Conservation (phyloP, 2,113 vertebrate species). For the Mellivora capensis region DNA sequence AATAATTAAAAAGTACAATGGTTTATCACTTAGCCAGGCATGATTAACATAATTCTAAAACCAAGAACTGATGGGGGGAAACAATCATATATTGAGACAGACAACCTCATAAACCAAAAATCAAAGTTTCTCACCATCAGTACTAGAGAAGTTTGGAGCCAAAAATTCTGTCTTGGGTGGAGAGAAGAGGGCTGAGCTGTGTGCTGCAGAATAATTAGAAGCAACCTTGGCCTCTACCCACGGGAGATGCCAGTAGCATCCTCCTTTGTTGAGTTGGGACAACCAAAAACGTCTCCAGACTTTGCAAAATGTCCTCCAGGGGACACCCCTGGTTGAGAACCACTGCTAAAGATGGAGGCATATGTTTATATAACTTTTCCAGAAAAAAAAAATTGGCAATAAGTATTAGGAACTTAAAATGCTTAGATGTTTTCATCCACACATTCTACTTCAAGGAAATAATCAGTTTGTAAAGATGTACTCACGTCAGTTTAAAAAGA, state of each 20-base stretch:
- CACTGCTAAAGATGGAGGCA: not conserved
- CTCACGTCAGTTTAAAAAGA: not conserved
- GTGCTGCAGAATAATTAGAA: not conserved
- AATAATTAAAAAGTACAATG: not conserved
- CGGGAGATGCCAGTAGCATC: not conserved
- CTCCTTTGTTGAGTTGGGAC: not conserved
- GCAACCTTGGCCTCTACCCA: not conserved
- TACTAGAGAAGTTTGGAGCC: not conserved
- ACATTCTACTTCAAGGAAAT: not conserved
- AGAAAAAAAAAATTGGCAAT: not conserved
- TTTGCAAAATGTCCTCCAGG: not conserved
- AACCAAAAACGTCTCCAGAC: not conserved
- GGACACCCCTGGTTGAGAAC: not conserved
- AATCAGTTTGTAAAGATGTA: not conserved
- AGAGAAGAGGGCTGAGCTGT: not conserved
- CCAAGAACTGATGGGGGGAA: not conserved
- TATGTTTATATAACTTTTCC: not conserved
- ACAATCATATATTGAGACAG: not conserved
- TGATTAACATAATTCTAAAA: not conserved
- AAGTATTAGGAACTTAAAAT: not conserved
- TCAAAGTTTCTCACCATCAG: not conserved
- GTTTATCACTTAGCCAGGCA: not conserved
- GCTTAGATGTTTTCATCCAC: not conserved
- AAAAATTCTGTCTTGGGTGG: not conserved
- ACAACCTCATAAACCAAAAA: not conserved